These are phyloP conservation scores for Eretmocerus hayati DNA, from an alignment of 2,888 invertebrate genomes.

Conservation along the genomic window DNA sequence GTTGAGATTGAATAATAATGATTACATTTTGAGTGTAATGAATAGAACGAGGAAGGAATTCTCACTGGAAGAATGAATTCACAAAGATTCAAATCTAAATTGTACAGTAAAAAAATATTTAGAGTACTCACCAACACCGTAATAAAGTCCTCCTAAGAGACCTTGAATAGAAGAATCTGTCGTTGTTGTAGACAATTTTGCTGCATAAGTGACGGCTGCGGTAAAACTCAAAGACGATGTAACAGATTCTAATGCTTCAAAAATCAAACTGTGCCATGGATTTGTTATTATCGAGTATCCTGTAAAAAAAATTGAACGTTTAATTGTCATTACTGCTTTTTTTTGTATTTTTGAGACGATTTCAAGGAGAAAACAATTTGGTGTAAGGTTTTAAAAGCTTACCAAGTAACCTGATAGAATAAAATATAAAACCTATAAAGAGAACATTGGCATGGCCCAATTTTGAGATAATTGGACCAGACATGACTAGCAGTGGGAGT, in stretches of 20 bases:
- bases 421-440: slow-evolving; percentile 70
- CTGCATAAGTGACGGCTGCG: slow-evolving; percentile 71
- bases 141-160: slow-evolving; percentile 70
- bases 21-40: too few species aligned
- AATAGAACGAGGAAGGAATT: too few species aligned
- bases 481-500: slow-evolving; percentile 67
- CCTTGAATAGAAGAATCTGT: slow-evolving; percentile 74
- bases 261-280: slow-evolving; percentile 68
- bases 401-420: slow-evolving; percentile 66
- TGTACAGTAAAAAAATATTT: too few species aligned
- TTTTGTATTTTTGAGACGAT: neutral
- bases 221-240: slow-evolving; percentile 70
- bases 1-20: too few species aligned
- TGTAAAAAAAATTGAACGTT: slow-evolving; percentile 38
- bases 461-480: slow-evolving; percentile 65
- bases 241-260: slow-evolving; percentile 71
- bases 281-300: slow-evolving; percentile 70
- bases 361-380: neutral
- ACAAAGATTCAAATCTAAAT: too few species aligned
- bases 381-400: slow-evolving; percentile 32
- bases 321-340: too few species aligned
- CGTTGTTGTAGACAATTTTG: slow-evolving; percentile 63
- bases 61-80: too few species aligned
- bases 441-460: slow-evolving; percentile 72
- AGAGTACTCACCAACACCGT: slow-evolving; percentile 66